A percentile compares a stretch with the other conserved stretches of the same genome.
Conservation (phyloP, 1,140 invertebrate species). For the Drosophila yakuba region DNA sequence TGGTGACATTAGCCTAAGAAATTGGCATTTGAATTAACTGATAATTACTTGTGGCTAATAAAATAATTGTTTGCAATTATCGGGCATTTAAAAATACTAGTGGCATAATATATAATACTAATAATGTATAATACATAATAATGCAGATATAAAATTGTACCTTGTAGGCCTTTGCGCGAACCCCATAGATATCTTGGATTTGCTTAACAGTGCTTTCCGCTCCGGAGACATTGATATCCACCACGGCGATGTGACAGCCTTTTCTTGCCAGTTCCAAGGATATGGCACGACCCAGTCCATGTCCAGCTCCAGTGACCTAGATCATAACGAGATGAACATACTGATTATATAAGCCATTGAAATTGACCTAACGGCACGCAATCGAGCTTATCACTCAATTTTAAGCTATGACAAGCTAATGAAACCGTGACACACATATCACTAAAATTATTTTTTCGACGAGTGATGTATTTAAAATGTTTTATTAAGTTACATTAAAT, state of each 20-base stretch:
- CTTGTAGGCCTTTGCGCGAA: constrained; percentile 54
- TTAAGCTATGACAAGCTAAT: too few species aligned
- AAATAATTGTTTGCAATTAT: not conserved
- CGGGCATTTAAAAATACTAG: too few species aligned
- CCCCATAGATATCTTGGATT: constrained; percentile 26
- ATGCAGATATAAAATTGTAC: constrained; percentile 10
- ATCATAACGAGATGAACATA: too few species aligned
- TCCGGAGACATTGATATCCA: constrained; percentile 54
- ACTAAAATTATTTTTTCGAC: too few species aligned
- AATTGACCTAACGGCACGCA: too few species aligned
- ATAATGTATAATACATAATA: too few species aligned
- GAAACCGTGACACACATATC: too few species aligned
- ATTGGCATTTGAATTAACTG: not conserved
- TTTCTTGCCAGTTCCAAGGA: constrained; percentile 49
- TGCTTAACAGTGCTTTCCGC: constrained; percentile 52
- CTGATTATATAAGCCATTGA: too few species aligned
- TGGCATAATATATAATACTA: too few species aligned
- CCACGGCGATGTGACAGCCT: constrained; percentile 59
- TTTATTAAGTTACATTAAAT: too few species aligned
- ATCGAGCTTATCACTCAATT: not conserved
- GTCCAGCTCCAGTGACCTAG: constrained; percentile 61
- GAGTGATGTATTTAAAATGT: too few species aligned
- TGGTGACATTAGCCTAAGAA: constrained; percentile 46
- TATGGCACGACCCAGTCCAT: constrained; percentile 59
- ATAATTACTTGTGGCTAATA: too few species aligned